Evolutionary conservation across 2,888 invertebrate genomes (phyloP).

Genomic region (Drosophila kanekoi): DNA sequence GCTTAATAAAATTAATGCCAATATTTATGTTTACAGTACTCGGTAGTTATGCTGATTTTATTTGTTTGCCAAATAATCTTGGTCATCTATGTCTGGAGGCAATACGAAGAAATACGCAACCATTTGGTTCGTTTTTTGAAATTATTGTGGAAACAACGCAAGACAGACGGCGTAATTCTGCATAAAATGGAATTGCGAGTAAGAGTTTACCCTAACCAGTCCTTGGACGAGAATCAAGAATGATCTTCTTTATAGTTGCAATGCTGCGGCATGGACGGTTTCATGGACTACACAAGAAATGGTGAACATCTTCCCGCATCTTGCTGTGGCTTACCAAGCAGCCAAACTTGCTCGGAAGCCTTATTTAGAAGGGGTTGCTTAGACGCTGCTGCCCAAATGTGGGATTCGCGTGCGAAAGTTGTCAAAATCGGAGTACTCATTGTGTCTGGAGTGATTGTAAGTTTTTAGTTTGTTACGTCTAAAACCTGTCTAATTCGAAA

Average conservation of each 20-base stretch:
- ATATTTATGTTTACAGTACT: constrained; percentile 20
- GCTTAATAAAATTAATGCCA: neutral
- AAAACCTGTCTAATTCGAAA: no score
- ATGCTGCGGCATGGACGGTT: constrained; percentile 27
- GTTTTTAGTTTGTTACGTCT: neutral
- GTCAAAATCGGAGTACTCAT: constrained; percentile 10
- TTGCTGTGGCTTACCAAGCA: constrained; percentile 5
- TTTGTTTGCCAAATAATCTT: constrained; percentile 16
- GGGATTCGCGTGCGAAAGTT: neutral
- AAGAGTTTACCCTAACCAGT: neutral
- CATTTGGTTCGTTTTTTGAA: neutral
- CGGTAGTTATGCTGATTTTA: constrained; percentile 21
- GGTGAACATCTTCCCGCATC: neutral
- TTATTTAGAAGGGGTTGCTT: constrained; percentile 3
- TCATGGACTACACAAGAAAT: neutral
- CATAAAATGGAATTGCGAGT: constrained; percentile 12
- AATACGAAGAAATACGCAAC: neutral
- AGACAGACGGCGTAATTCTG: neutral
- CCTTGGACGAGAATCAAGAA: neutral
- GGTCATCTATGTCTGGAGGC: constrained; percentile 20
- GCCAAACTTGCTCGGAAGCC: neutral
- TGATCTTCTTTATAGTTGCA: neutral
- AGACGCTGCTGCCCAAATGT: rapidly evolving
- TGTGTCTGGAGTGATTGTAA: constrained; percentile 28
- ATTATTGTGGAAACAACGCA: neutral